Percentiles rank a stretch among this genome's conserved stretches.
These are phyloP conservation scores for Clivina fossor DNA, from an alignment of 2,888 invertebrate species.

Conservation along the genomic window DNA sequence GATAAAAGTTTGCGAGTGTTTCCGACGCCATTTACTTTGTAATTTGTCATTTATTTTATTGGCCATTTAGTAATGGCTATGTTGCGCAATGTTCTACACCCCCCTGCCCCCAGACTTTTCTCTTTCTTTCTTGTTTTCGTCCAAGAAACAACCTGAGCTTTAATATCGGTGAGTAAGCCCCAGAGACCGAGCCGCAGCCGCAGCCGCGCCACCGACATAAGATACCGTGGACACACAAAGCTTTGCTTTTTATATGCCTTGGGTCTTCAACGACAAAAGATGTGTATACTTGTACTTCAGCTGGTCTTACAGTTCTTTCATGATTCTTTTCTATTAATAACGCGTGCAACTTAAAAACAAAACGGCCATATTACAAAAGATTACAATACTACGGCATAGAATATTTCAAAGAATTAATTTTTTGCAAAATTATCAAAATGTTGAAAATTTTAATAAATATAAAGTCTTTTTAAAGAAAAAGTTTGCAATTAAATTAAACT, in stretches of 20 bases:
- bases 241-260: slow-evolving; percentile 1
- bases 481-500: too few relatives aligned
- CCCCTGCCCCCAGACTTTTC: not conserved
- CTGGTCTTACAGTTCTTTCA: too few relatives aligned
- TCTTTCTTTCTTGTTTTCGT: not conserved
- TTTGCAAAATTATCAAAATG: too few relatives aligned
- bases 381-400: too few relatives aligned
- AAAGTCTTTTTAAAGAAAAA: too few relatives aligned
- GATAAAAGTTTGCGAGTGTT: slow-evolving; percentile 4
- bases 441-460: too few relatives aligned
- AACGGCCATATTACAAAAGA: too few relatives aligned
- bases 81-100: slow-evolving; percentile 5
- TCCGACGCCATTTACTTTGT: slow-evolving; percentile 14
- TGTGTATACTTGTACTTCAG: too few relatives aligned
- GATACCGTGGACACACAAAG: not conserved
- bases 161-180: slow-evolving; percentile 29
- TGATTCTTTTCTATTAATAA: too few relatives aligned
- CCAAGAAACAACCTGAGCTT: slow-evolving; percentile 16
- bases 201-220: slow-evolving; percentile 2
- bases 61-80: slow-evolving; percentile 27
- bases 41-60: slow-evolving; percentile 31
- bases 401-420: too few relatives aligned
- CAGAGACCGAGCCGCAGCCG: slow-evolving; percentile 5
- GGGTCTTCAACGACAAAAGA: not conserved
- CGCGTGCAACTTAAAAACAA: too few relatives aligned